A percentile compares a stretch with the other conserved stretches of the same genome.
phyloP scores from a whole-genome alignment of 2,797 vertebrate species.

The Myotis myotis region DNA sequence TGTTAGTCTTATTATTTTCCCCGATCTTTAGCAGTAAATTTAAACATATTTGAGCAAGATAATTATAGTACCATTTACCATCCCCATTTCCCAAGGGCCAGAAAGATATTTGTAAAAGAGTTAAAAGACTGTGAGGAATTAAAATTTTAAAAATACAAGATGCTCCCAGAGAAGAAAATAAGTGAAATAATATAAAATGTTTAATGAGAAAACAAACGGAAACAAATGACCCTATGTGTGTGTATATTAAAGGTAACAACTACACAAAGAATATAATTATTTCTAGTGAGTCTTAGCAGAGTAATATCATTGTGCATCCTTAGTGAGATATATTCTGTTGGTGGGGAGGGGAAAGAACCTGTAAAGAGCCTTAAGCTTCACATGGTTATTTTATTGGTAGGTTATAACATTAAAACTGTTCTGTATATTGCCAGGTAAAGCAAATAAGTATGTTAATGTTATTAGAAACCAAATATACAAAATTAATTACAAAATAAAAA shows the following conservation, averaged over 20 bases:
- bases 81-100: neutral
- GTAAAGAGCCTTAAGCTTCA: neutral
- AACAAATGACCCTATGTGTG: neutral
- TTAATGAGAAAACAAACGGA: slow-evolving; percentile 2
- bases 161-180: neutral
- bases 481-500: neutral
- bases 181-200: neutral
- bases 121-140: neutral
- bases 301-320: neutral
- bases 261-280: neutral
- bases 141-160: neutral
- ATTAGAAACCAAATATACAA: neutral
- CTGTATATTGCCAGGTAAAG: neutral
- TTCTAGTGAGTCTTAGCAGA: neutral
- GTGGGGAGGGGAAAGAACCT: neutral
- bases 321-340: neutral
- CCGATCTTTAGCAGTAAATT: slow-evolving; percentile 7
- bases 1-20: neutral
- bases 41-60: neutral
- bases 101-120: neutral
- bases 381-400: neutral
- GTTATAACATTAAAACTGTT: neutral
- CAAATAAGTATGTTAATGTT: neutral
- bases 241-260: neutral
- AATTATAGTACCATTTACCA: neutral